A percentile compares a stretch with the other conserved stretches of the same genome.
These are phyloP conservation scores for Caprella mutica DNA, from an alignment of 2,888 invertebrate species.

Conservation along the genomic window DNA sequence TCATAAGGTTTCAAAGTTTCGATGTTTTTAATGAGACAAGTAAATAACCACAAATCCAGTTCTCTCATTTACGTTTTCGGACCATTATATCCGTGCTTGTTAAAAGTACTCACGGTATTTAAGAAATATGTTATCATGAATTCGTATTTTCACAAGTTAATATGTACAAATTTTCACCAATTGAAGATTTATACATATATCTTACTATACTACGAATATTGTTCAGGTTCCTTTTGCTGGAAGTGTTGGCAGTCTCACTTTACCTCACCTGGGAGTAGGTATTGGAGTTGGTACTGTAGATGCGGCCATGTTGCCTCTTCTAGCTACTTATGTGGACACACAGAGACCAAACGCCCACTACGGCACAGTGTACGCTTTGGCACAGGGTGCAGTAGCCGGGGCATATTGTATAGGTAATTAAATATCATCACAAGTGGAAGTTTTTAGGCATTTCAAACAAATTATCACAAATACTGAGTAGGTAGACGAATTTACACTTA, in stretches of 20 bases:
- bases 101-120: too few relatives aligned
- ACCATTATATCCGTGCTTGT: too few relatives aligned
- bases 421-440: neutral
- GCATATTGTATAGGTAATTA: slow-evolving; percentile 61
- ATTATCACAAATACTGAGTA: too few relatives aligned
- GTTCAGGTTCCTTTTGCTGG: slow-evolving; percentile 54
- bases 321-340: slow-evolving; percentile 58
- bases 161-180: too few relatives aligned
- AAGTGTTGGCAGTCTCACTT: slow-evolving; percentile 51
- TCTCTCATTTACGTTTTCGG: too few relatives aligned
- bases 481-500: neutral
- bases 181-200: too few relatives aligned
- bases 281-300: slow-evolving; percentile 70
- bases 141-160: too few relatives aligned
- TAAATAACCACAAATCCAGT: too few relatives aligned
- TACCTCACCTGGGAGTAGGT: slow-evolving; percentile 69
- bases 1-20: too few relatives aligned
- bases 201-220: too few relatives aligned
- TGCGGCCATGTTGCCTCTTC: slow-evolving; percentile 63
- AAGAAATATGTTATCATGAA: too few relatives aligned
- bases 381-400: slow-evolving; percentile 67
- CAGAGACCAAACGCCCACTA: slow-evolving; percentile 51
- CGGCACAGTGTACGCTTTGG: slow-evolving; percentile 68
- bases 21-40: too few relatives aligned
- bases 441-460: neutral